These are phyloP conservation scores for Physocephala rufipes DNA, from an alignment of 2,888 invertebrate species.

Conservation along the genomic window DNA sequence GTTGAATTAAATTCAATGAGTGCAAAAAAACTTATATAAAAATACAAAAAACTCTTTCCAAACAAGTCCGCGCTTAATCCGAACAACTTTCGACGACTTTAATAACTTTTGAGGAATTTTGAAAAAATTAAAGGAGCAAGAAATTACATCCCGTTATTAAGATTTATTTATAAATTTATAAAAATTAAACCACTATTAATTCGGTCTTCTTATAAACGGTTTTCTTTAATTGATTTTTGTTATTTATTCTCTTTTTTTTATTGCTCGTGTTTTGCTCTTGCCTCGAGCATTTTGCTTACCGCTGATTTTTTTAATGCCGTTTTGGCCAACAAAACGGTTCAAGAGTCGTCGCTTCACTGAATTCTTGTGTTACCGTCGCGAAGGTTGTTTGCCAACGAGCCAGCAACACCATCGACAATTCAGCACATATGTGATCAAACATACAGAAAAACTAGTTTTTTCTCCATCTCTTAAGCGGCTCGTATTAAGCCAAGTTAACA, in stretches of 20 bases:
- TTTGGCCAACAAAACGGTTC: slow-evolving; percentile 63
- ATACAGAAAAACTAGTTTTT: slow-evolving; percentile 33
- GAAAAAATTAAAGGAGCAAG: slow-evolving; percentile 46
- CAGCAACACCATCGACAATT: slow-evolving; percentile 25
- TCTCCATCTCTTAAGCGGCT: slow-evolving; percentile 24
- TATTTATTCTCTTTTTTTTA: slow-evolving; percentile 5
- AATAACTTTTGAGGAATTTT: background rate
- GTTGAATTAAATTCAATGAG: background rate
- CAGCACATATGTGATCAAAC: slow-evolving; percentile 36
- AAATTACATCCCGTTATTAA: too few species aligned
- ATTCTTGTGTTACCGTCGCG: slow-evolving; percentile 53
- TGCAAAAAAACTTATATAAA: slow-evolving; percentile 7
- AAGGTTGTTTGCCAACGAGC: slow-evolving; percentile 44
- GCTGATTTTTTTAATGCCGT: slow-evolving; percentile 44
- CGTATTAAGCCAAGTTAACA: slow-evolving; percentile 41
- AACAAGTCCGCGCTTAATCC: slow-evolving; percentile 40
- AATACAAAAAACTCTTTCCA: slow-evolving; percentile 3
- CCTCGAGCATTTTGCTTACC: too few species aligned
- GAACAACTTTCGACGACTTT: background rate
- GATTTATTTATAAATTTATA: too few species aligned
- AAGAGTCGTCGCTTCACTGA: slow-evolving; percentile 66
- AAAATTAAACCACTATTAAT: slow-evolving; percentile 19
- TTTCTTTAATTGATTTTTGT: slow-evolving; percentile 2
- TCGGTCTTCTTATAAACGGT: slow-evolving; percentile 13
- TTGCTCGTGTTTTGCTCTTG: background rate